phyloP scores from a whole-genome alignment of 2,888 invertebrate species.

The Polyommatus iphigenia region DNA sequence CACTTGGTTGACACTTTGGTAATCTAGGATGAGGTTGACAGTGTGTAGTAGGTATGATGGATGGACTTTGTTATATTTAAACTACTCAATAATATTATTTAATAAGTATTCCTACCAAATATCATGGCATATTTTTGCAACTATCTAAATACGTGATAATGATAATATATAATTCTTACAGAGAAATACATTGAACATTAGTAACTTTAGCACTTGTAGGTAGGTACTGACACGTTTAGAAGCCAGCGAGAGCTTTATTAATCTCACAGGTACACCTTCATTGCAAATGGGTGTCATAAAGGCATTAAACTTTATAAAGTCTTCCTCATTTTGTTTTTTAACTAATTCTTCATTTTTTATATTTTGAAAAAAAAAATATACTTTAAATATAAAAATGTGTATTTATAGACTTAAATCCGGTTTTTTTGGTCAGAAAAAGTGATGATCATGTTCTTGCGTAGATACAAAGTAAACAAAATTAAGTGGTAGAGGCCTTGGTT shows the following conservation, averaged over 20 bases:
- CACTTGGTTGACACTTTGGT: not conserved
- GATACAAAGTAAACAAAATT: not conserved
- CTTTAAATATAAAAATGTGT: not conserved
- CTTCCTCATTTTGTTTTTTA: not conserved
- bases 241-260: constrained; percentile 13
- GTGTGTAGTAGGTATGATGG: not conserved
- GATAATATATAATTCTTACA: not conserved
- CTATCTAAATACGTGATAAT: not conserved
- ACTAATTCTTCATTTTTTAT: not conserved
- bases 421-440: not conserved
- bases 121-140: not conserved
- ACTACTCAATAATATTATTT: no score
- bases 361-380: not conserved
- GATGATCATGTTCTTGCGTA: not conserved
- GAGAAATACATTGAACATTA: not conserved
- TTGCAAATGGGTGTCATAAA: not conserved
- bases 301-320: not conserved
- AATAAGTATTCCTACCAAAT: no score
- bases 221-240: not conserved
- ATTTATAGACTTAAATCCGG: not conserved
- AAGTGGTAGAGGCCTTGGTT: constrained; percentile 23
- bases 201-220: constrained; percentile 17
- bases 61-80: not conserved
- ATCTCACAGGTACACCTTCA: constrained; percentile 23
- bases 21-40: not conserved